Conservation (phyloP, 2,113 vertebrate species). For the Rutilus rutilus region DNA sequence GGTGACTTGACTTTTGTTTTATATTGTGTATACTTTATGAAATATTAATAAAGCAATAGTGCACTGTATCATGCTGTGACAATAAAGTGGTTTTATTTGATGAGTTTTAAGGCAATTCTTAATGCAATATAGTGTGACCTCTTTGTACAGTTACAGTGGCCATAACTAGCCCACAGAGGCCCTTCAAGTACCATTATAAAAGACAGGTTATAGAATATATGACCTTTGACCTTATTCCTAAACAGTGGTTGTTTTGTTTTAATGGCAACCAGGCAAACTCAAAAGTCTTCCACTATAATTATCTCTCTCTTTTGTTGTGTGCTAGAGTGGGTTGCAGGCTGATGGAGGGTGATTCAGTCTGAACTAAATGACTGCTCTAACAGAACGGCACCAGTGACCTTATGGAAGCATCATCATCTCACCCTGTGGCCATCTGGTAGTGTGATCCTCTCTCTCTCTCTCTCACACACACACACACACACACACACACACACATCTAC, state of each 20-base stretch:
- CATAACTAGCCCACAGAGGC: not conserved
- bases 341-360: slow-evolving; percentile 41
- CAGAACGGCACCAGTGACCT: slow-evolving; percentile 41
- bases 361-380: slow-evolving; percentile 42
- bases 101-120: not conserved
- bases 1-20: not conserved
- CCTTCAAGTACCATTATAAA: not conserved
- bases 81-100: not conserved
- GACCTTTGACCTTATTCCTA: slow-evolving; percentile 24
- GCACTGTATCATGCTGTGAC: not conserved
- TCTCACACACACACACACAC: not conserved
- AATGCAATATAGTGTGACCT: not conserved
- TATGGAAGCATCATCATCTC: slow-evolving; percentile 42
- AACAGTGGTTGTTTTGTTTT: not conserved
- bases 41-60: not conserved
- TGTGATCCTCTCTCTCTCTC: slow-evolving; percentile 25
- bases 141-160: not conserved
- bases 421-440: slow-evolving; percentile 46
- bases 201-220: not conserved
- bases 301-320: slow-evolving; percentile 26
- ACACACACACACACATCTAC: not conserved
- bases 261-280: not conserved
- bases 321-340: slow-evolving; percentile 9
- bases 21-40: not conserved
- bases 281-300: not conserved